Conservation (phyloP, 2,888 invertebrate species). For the Yponomeuta plumbellus region DNA sequence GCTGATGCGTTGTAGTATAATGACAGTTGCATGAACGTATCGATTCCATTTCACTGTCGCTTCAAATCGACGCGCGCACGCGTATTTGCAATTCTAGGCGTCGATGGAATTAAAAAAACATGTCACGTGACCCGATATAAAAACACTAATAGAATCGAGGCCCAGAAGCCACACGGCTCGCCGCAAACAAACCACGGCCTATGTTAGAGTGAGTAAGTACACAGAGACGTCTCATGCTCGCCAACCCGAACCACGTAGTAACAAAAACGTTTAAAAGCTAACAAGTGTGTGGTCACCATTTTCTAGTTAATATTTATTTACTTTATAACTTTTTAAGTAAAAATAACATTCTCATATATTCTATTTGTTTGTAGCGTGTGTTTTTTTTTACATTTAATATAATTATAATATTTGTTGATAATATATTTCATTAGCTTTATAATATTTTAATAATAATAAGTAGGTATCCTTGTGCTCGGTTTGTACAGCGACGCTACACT, state of each 20-base stretch:
- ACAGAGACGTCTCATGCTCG: neutral
- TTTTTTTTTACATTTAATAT: conserved; percentile 14
- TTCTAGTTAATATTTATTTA: conserved; percentile 29
- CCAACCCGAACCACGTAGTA: neutral
- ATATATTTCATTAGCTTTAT: conserved; percentile 27
- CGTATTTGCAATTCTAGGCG: too few species aligned
- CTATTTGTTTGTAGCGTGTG: conserved; percentile 9
- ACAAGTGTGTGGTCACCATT: conserved; percentile 32
- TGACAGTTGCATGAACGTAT: too few species aligned
- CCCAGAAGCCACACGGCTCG: too few species aligned
- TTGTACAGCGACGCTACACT: conserved; percentile 23
- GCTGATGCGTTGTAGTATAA: too few species aligned
- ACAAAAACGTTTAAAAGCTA: neutral
- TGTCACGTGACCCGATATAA: too few species aligned
- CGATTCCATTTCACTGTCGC: too few species aligned
- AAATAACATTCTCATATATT: conserved; percentile 26
- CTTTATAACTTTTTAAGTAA: conserved; percentile 26
- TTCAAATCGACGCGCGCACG: too few species aligned
- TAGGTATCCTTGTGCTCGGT: conserved; percentile 23
- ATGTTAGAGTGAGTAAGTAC: too few species aligned
- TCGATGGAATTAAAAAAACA: too few species aligned
- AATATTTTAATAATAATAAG: conserved; percentile 8
- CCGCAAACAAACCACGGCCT: too few species aligned
- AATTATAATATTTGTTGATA: conserved; percentile 23
- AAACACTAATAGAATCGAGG: too few species aligned